These are phyloP conservation scores for Centroberyx gerrardi DNA, from an alignment of 2,797 vertebrate species.

Conservation along the genomic window DNA sequence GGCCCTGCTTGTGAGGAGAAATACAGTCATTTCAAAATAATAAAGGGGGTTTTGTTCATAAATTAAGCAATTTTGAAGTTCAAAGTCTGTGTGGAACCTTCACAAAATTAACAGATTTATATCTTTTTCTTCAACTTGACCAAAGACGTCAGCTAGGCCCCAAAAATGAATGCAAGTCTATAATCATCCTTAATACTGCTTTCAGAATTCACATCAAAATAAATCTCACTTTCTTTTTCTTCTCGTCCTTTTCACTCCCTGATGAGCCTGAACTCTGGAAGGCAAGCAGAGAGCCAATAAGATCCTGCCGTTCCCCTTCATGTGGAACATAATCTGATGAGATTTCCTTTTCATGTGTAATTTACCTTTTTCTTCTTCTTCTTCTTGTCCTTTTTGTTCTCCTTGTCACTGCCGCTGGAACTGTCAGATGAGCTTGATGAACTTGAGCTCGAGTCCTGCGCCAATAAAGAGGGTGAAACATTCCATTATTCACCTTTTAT, in stretches of 20 bases:
- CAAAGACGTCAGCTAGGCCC: no score
- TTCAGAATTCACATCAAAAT: background rate
- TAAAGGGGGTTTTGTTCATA: background rate
- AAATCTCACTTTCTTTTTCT: slow-evolving; percentile 46
- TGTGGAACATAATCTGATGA: background rate
- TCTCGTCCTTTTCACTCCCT: slow-evolving; percentile 40
- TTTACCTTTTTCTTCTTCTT: slow-evolving; percentile 49
- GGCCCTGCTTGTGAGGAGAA: background rate
- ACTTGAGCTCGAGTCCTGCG: slow-evolving; percentile 66
- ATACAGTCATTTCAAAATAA: background rate
- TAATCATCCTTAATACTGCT: background rate
- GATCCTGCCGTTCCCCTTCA: background rate
- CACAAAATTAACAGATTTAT: no score
- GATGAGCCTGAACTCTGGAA: slow-evolving; percentile 34
- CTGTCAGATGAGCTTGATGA: slow-evolving; percentile 40
- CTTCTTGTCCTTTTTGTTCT: slow-evolving; percentile 58
- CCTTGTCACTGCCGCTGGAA: slow-evolving; percentile 49
- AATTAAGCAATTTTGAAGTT: no score
- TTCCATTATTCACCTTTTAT: slow-evolving; percentile 3
- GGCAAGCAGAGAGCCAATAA: background rate
- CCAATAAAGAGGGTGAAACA: background rate
- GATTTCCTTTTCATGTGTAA: background rate
- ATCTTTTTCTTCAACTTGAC: no score
- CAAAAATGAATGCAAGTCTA: background rate
- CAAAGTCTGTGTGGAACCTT: no score